phyloP scores from a whole-genome alignment of 1,140 invertebrate species.

The Drosophila kanapiae region DNA sequence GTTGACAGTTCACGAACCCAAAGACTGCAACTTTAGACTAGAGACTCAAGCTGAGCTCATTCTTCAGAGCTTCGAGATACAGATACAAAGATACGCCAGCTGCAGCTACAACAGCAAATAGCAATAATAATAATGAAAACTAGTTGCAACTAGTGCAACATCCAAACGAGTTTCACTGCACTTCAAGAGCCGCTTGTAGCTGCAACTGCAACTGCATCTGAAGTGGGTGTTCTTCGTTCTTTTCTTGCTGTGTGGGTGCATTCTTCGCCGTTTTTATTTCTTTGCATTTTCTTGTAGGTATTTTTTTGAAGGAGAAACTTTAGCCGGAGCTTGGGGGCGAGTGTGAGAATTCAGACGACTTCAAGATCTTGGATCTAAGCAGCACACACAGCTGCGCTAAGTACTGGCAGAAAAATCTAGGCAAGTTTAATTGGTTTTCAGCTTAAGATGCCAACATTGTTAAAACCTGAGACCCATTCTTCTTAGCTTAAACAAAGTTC shows the following conservation, averaged over 20 bases:
- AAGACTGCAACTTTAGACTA: slow-evolving; percentile 13
- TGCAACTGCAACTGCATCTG: slow-evolving; percentile 2
- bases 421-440: background rate
- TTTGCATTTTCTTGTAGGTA: background rate
- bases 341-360: slow-evolving; percentile 36
- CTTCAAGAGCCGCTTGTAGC: slow-evolving; percentile 17
- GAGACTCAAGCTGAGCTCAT: slow-evolving; percentile 61
- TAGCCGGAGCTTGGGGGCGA: slow-evolving; percentile 24
- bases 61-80: slow-evolving; percentile 63
- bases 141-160: slow-evolving; percentile 79
- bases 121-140: slow-evolving; percentile 69
- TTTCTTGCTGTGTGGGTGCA: slow-evolving; percentile 29
- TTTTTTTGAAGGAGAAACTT: slow-evolving; percentile 19
- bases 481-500: background rate
- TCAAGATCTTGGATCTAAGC: slow-evolving; percentile 21
- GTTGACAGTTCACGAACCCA: slow-evolving; percentile 80
- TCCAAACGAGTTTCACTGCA: slow-evolving; percentile 46
- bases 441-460: background rate
- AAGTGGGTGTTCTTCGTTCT: slow-evolving; percentile 36
- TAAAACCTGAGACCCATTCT: too few relatives aligned
- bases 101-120: slow-evolving; percentile 34
- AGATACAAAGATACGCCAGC: slow-evolving; percentile 71
- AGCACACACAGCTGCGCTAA: slow-evolving; percentile 15
- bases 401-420: background rate
- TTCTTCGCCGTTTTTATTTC: slow-evolving; percentile 11